phyloP scores from a whole-genome alignment of 2,113 vertebrate species.

The Alces alces region DNA sequence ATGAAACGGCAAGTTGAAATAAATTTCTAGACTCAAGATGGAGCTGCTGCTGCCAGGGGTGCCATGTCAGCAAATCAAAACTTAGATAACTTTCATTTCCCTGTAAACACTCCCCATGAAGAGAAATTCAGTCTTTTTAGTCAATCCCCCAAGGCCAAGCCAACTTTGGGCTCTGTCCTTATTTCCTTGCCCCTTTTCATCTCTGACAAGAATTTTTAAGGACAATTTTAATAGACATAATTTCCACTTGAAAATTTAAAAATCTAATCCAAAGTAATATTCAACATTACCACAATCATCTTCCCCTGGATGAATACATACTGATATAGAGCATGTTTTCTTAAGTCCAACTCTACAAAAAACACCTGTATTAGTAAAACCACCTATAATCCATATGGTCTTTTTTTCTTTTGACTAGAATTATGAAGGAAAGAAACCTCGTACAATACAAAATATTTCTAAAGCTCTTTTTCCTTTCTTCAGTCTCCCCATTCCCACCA shows the following conservation, averaged over 20 bases:
- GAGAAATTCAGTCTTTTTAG: neutral
- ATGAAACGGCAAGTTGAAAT: neutral
- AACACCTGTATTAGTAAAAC: neutral
- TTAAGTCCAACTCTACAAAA: neutral
- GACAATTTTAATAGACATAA: neutral
- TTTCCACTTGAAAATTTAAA: conserved; percentile 18
- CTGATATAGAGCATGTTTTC: neutral
- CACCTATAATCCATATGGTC: neutral
- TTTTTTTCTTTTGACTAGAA: neutral
- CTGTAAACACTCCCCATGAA: neutral
- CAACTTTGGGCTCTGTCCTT: neutral
- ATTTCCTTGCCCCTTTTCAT: neutral
- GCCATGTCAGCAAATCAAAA: neutral
- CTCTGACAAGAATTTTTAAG: neutral
- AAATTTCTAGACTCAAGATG: neutral
- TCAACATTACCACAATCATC: neutral
- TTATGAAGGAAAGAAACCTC: neutral
- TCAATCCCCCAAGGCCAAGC: neutral
- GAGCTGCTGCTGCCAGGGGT: neutral
- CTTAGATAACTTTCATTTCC: neutral
- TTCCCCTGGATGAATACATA: neutral
- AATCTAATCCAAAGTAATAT: neutral
- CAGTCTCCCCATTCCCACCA: neutral
- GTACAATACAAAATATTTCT: neutral
- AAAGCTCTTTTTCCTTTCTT: neutral